Evolutionary conservation across 2,888 invertebrate species (phyloP).

Genomic region (Danaus chrysippus): DNA sequence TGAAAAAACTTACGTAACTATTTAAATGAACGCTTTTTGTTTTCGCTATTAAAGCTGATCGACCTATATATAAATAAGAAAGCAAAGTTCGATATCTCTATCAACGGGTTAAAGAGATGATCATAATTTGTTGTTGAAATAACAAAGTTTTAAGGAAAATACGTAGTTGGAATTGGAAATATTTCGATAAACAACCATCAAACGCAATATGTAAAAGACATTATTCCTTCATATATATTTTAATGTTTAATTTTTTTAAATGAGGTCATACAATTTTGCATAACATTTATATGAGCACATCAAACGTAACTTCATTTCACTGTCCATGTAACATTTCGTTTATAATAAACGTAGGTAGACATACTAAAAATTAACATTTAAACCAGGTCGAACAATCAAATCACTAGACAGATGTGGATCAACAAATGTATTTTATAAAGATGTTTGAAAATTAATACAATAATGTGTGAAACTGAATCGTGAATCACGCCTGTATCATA

Average conservation of each 20-base stretch:
- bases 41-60: too few species aligned
- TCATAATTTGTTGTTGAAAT: too few species aligned
- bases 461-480: too few species aligned
- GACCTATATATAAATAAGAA: too few species aligned
- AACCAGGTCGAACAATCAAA: not conserved
- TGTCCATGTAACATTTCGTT: constrained; percentile 2
- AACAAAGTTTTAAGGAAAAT: too few species aligned
- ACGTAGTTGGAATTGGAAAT: too few species aligned
- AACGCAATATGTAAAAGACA: not conserved
- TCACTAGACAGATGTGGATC: constrained; percentile 6
- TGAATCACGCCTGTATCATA: too few species aligned
- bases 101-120: too few species aligned
- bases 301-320: not conserved
- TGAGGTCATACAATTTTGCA: constrained; percentile 4
- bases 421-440: constrained; percentile 2
- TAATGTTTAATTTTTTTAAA: not conserved
- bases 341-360: constrained; percentile 7
- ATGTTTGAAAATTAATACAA: too few species aligned
- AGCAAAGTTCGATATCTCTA: too few species aligned
- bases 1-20: too few species aligned
- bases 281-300: constrained; percentile 2
- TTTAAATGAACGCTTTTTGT: too few species aligned
- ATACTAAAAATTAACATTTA: constrained; percentile 1
- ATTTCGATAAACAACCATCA: not conserved
- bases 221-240: not conserved